Evolutionary conservation across 2,888 invertebrate genomes (phyloP).

Genomic region (Cosmopolites sordidus): DNA sequence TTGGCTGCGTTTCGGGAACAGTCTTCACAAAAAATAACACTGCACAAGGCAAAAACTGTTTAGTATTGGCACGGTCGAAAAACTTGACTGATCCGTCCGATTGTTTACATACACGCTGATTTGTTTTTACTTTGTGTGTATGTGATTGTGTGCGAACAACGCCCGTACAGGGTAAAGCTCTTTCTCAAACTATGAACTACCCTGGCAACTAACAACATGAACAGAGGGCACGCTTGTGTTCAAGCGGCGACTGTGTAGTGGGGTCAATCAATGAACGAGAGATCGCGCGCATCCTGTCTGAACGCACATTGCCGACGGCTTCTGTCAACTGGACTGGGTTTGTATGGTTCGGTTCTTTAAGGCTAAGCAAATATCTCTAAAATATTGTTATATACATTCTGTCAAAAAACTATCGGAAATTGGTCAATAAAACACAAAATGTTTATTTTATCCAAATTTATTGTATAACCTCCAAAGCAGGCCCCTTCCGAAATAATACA

Average conservation of each 20-base stretch:
- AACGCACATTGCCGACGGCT: neutral
- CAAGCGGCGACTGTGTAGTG: conserved; percentile 18
- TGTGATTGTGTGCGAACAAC: conserved; percentile 35
- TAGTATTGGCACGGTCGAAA: conserved; percentile 26
- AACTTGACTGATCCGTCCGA: conserved; percentile 8
- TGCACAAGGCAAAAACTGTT: conserved; percentile 35
- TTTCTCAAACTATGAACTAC: conserved; percentile 38
- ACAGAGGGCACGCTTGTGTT: conserved; percentile 36
- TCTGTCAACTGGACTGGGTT: conserved; percentile 13
- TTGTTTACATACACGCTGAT: conserved; percentile 26
- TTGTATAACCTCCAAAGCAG: no score
- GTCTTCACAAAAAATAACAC: conserved; percentile 47
- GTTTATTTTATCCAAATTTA: no score
- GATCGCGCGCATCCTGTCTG: conserved; percentile 23
- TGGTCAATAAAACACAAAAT: no score
- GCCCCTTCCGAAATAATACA: no score
- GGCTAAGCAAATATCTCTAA: no score
- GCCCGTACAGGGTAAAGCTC: conserved; percentile 41
- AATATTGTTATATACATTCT: no score
- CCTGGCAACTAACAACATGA: conserved; percentile 36
- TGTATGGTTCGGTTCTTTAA: no score
- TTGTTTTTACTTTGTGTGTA: conserved; percentile 3
- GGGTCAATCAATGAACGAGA: conserved; percentile 27
- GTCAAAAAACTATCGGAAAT: no score
- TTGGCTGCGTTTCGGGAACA: conserved; percentile 67